Base-by-base conservation (phyloP, 2,113 vertebrate genomes). In the Platysternon megacephalum region DNA sequence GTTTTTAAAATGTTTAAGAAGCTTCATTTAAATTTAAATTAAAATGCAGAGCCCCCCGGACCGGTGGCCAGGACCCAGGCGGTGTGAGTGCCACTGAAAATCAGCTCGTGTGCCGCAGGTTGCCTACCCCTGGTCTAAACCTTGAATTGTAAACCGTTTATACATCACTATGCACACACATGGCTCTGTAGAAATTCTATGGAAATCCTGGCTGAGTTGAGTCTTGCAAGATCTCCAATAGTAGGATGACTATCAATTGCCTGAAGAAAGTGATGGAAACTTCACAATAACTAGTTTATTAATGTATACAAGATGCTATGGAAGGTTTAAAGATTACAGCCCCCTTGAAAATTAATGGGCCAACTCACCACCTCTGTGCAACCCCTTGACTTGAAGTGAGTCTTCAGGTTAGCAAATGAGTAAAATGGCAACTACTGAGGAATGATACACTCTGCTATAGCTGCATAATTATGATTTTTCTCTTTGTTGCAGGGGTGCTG, bases 401-500 rank as follows among this genome's bases (percentile, higher is more conserved):
- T 39, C 46, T 85, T 76, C 53, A 79, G 39, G 26, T 0, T 88
- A 79, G 17, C 56, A 85, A 19, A 56, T 80, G 1, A 85, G 17
- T 2, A 39, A 72, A 52, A 42, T 72, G 8, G 5, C 5, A 52
- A 84, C 49, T 48, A 56, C 0, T 28, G 42, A 65, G n/a, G 65
- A 39, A 39, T 8, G 29, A 55, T 52, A 14, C 8, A 5, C 52
- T 88, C 76, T n/a, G 53, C 52, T 80, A 83, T 48, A 4, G 1
- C 11, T 94, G 35, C 65, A 72, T 39, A 21, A 72, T 72, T 10
- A 22, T 72, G 56, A 0, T 22, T 28, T 88, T 58, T 88, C 68
- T 7, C n/a, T 97, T 48, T 97, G 4, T 96, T 89, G 85, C 98
- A 99, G 99, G 99, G 28, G 98, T 99, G 84, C 95, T 99, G 83